phyloP scores from a whole-genome alignment of 35 echinoderm and acorn worm species.

The Patiria miniata region DNA sequence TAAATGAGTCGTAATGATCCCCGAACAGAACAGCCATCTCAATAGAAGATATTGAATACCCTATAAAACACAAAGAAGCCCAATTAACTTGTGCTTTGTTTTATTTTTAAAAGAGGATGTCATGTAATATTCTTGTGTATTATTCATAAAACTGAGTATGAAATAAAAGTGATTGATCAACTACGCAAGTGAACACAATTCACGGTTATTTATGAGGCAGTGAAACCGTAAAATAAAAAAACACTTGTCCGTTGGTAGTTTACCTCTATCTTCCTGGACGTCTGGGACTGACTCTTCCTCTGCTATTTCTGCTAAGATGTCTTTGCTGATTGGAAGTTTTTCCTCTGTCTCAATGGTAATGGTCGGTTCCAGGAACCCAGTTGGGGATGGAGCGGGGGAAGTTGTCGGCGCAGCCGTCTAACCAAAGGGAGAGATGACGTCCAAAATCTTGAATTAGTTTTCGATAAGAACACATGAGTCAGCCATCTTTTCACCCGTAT shows the following conservation, averaged over 20 bases:
- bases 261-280: not conserved
- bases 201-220: too few species aligned
- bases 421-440: not conserved
- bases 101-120: too few species aligned
- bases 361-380: not conserved
- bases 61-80: not conserved
- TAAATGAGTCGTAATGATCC: slow-evolving; percentile 3
- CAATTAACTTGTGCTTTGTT: too few species aligned
- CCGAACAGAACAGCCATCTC: slow-evolving; percentile 6
- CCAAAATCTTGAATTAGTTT: too few species aligned
- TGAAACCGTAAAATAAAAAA: too few species aligned
- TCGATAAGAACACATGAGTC: too few species aligned
- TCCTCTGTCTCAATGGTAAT: not conserved
- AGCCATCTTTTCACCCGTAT: too few species aligned
- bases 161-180: too few species aligned
- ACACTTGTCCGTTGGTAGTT: too few species aligned
- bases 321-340: not conserved
- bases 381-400: not conserved
- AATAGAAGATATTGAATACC: not conserved
- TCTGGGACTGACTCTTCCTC: not conserved
- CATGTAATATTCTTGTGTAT: too few species aligned
- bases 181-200: too few species aligned
- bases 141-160: too few species aligned
- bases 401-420: not conserved
- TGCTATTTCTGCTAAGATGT: not conserved